phyloP scores from a whole-genome alignment of 2,888 invertebrate species.

The Sylvicola fuscatus region DNA sequence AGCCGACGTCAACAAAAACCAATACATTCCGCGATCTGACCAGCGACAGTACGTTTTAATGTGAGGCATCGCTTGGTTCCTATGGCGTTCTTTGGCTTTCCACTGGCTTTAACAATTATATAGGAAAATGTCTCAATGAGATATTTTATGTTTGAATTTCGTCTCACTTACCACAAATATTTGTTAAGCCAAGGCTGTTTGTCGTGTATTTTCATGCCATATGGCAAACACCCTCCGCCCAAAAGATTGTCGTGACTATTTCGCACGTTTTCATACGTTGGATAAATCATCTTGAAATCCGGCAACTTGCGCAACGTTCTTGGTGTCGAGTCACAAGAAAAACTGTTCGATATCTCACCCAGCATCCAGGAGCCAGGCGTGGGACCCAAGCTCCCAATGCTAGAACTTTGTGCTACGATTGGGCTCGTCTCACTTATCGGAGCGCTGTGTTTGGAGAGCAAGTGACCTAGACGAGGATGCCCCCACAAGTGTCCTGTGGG shows the following conservation, averaged over 20 bases:
- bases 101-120: constrained; percentile 44
- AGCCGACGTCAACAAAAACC: constrained; percentile 77
- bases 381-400: constrained; percentile 70
- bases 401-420: constrained; percentile 73
- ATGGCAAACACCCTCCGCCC: constrained; percentile 81
- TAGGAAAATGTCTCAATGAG: constrained; percentile 1
- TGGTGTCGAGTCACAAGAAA: constrained; percentile 30
- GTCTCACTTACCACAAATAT: constrained; percentile 44
- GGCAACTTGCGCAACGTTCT: constrained; percentile 32
- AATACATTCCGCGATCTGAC: constrained; percentile 43
- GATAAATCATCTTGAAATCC: constrained; percentile 46
- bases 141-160: constrained; percentile 4
- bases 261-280: constrained; percentile 63
- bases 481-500: constrained; percentile 37
- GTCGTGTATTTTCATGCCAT: constrained; percentile 47
- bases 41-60: constrained; percentile 76
- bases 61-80: constrained; percentile 85
- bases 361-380: constrained; percentile 51
- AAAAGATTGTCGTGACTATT: constrained; percentile 64
- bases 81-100: constrained; percentile 44
- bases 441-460: constrained; percentile 44
- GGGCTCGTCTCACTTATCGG: constrained; percentile 38
- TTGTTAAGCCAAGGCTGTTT: constrained; percentile 70
- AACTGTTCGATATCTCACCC: constrained; percentile 46
- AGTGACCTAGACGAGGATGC: constrained; percentile 33